Percentiles rank a stretch among this genome's conserved stretches.
Conservation (phyloP, 2,113 vertebrate species). For the Bufo bufo region DNA sequence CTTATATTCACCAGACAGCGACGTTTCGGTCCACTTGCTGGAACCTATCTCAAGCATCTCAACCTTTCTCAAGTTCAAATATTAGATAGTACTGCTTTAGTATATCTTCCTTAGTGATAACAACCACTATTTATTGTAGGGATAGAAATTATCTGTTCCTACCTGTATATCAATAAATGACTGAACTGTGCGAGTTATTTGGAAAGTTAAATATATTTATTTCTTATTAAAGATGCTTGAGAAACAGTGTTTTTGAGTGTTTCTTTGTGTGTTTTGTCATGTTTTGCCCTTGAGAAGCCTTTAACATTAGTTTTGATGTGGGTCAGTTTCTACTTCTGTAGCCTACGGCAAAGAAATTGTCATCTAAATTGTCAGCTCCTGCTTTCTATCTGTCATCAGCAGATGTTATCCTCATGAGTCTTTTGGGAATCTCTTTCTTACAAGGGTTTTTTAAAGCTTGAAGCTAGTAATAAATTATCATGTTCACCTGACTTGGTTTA, state of each 20-base stretch:
- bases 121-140: not conserved
- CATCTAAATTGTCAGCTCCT: constrained; percentile 34
- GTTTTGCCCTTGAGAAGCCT: constrained; percentile 42
- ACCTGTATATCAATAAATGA: not conserved
- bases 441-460: constrained; percentile 8
- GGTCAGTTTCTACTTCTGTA: constrained; percentile 39
- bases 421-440: constrained; percentile 22
- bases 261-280: constrained; percentile 32
- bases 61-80: not conserved
- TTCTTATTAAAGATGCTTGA: not conserved
- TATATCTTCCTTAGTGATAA: not conserved
- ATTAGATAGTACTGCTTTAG: not conserved
- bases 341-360: constrained; percentile 35
- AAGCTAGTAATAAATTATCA: constrained; percentile 35
- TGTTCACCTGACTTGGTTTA: constrained; percentile 19
- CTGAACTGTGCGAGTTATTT: not conserved
- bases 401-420: constrained; percentile 42
- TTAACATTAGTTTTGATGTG: constrained; percentile 44
- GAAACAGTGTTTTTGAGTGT: not conserved
- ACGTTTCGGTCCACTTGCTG: no score
- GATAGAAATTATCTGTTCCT: not conserved
- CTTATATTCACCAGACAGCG: no score
- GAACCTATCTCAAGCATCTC: no score
- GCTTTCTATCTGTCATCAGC: constrained; percentile 36
- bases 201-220: constrained; percentile 18